phyloP scores from a whole-genome alignment of 2,888 invertebrate species.

The Heliconius ethilla region DNA sequence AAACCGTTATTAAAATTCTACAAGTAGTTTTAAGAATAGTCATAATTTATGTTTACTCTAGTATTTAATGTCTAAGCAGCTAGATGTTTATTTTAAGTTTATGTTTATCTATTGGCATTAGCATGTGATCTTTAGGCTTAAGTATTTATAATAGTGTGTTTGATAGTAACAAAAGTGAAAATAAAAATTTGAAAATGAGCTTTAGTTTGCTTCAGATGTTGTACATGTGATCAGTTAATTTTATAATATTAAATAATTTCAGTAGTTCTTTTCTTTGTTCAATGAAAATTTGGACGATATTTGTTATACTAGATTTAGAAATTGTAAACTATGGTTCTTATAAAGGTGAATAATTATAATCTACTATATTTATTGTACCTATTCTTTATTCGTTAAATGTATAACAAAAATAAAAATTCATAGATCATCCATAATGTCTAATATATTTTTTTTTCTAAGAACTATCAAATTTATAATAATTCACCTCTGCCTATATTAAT shows the following conservation, averaged over 20 bases:
- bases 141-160: slow-evolving; percentile 7
- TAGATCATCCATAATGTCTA: background rate
- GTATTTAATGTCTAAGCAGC: background rate
- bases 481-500: slow-evolving; percentile 2
- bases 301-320: background rate
- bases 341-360: slow-evolving; percentile 15
- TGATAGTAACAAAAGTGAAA: background rate
- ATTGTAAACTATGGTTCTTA: background rate
- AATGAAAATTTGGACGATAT: background rate
- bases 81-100: slow-evolving; percentile 8
- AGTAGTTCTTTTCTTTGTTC: background rate
- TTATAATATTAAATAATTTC: background rate
- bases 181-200: background rate
- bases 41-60: background rate
- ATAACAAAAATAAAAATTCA: background rate
- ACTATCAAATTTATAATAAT: background rate
- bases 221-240: slow-evolving; percentile 15
- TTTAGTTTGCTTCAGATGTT: slow-evolving; percentile 5
- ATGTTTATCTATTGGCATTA: slow-evolving; percentile 2
- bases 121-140: slow-evolving; percentile 15
- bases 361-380: background rate
- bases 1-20: background rate
- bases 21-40: background rate
- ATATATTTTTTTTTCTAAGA: background rate
- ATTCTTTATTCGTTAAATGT: background rate